These are phyloP conservation scores for Corydoras maculifer DNA, from an alignment of 2,113 vertebrate genomes.

Conservation along the genomic window DNA sequence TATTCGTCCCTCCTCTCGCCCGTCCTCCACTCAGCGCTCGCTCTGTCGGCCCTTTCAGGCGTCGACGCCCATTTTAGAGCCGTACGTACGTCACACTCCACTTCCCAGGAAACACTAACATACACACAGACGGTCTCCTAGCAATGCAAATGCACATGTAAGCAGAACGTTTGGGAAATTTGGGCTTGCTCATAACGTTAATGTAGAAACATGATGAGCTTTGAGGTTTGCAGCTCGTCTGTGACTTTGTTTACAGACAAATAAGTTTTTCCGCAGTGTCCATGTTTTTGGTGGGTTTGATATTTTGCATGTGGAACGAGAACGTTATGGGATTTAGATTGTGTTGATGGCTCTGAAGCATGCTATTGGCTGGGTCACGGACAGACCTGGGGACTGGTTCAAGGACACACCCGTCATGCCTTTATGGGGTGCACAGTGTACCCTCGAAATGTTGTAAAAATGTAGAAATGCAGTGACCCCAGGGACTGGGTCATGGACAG, in stretches of 20 bases:
- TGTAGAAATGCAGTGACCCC: too few relatives aligned
- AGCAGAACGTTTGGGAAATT: conserved; percentile 38
- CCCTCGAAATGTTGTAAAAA: too few relatives aligned
- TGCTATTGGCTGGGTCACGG: too few relatives aligned
- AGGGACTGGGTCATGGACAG: too few relatives aligned
- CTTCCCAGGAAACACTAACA: conserved; percentile 42
- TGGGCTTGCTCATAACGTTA: background rate
- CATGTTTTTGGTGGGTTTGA: background rate
- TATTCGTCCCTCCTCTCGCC: conserved; percentile 22
- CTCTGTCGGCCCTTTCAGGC: conserved; percentile 45
- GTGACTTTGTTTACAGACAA: background rate
- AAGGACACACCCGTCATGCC: too few relatives aligned
- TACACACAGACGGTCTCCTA: conserved; percentile 49
- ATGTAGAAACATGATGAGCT: background rate
- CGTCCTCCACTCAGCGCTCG: conserved; percentile 18
- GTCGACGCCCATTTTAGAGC: conserved; percentile 59
- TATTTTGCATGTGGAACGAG: background rate
- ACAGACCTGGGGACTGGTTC: too few relatives aligned
- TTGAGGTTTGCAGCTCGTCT: conserved; percentile 1
- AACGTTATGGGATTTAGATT: conserved; percentile 1
- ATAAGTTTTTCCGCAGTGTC: background rate
- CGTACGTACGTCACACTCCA: conserved; percentile 64
- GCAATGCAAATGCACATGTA: conserved; percentile 59
- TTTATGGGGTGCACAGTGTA: too few relatives aligned
- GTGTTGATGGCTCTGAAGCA: background rate